Evolutionary conservation across 2,797 vertebrate species (phyloP), one percentile per base, ranked within the genome.

Genomic region (Tiaroga cobitis): DNA sequence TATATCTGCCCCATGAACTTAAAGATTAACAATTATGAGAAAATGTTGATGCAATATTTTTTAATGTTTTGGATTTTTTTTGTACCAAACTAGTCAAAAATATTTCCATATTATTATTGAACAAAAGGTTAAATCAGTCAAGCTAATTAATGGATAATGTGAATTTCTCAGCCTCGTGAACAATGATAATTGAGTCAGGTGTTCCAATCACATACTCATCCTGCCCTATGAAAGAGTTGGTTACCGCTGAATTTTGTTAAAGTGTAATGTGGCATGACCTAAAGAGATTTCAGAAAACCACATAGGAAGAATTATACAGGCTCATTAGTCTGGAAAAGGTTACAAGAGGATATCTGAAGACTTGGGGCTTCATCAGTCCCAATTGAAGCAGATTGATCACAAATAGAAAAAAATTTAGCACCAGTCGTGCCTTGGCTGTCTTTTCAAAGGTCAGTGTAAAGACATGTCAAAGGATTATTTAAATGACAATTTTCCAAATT

Each of bases 401-500:
- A 63, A 79, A 63, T 21, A 63, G 39, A 43, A 43, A n/a, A n/a
- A 63, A 29, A 63, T 13, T 18, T 21, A 69, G 65, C 65, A n/a
- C n/a, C 46, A 69, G 63, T n/a, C 11, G 4, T 81, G n/a, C 11
- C 4, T 54, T 51, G 61, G 43, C 61, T 69, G 32, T 54, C 43
- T 43, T 81, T 81, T 34, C 51, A 69, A 68, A 69, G 65, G 65
- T 81, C 79, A 80, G 79, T 69, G 26, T 51, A 81, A 81, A 8
- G 79, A 69, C 46, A 51, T 51, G 41, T 80, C 41, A 34, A 81
- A 49, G 21, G 26, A 49, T 68, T 1, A 15, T 81, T 37, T 34
- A 81, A 68, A 54, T 54, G 29, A 51, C 11, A 81, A 7, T 26
- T 5, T 81, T 70, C 34, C 15, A 69, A 2, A 26, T 51, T 0